Base-by-base conservation (phyloP, 2,888 invertebrate species). In the Drosophila conformis region DNA sequence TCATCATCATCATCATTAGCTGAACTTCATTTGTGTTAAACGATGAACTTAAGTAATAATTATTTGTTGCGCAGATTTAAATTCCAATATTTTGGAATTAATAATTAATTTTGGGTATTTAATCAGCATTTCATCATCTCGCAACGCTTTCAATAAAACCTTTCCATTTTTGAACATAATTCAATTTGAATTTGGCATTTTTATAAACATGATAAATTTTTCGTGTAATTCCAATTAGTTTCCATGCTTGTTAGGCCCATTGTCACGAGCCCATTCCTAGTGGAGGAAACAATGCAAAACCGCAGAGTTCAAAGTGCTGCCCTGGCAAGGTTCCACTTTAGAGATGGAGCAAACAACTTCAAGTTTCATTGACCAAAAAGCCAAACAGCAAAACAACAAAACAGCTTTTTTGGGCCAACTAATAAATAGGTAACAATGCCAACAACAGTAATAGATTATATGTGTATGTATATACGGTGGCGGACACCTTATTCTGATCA, bases 351-450 rank as follows among this genome's bases (percentile, higher is more conserved):
- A 36, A 38, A 53, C 66, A 65, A 69, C 82, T 73, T 82, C 57
- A 65, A 79, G 86, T 87, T 85, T 75, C 86, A 85, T 83, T 83
- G 85, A 82, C 70, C 80, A 81, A 46, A 46, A 25, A 69, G 79
- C 77, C 63, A 46, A 46, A 25, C 8, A 46, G 8, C 46, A 15
- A 25, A 46, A 46, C 46, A 46, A 72, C 80, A 73, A 82, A 73
- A 84, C 82, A 66, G 63, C 65, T 82, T 69, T 74, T 71, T 77
- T 66, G 70, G 73, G 84, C 80, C 71, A 83, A 83, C 79, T 75
- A 87, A 80, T 78, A 80, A 75, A 74, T 73, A 60, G 72, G 42
- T 49, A 67, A 51, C 64, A 65, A 51, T 29, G 54, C 36, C 29
- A 70, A 69, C 38, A 60, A 58, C 52, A 42, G 40, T 51, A 36